Evolutionary conservation across 1,140 invertebrate genomes (phyloP).

Genomic region (Saccostrea echinata): DNA sequence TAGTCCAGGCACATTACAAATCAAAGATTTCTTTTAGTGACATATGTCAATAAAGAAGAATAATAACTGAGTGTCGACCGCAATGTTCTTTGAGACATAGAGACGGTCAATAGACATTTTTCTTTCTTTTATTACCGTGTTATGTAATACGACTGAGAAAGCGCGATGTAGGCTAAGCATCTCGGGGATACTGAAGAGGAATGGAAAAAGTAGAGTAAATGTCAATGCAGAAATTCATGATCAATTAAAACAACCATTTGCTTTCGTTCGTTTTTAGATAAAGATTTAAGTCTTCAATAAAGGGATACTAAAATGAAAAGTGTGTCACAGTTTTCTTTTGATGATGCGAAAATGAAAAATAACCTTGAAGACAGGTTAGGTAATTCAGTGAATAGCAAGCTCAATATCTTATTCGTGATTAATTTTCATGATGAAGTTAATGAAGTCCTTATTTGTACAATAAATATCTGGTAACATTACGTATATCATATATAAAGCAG

Average conservation of each 20-base stretch:
- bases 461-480: too few relatives aligned
- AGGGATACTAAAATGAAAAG: not conserved
- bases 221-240: slow-evolving; percentile 11
- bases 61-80: not conserved
- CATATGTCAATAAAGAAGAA: not conserved
- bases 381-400: too few relatives aligned
- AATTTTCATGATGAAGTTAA: too few relatives aligned
- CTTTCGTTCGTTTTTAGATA: not conserved
- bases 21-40: not conserved
- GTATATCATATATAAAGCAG: too few relatives aligned
- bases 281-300: not conserved
- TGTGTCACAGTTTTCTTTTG: not conserved
- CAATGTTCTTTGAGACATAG: not conserved
- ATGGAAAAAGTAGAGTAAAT: not conserved
- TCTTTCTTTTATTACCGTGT: not conserved
- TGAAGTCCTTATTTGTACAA: too few relatives aligned
- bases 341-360: not conserved
- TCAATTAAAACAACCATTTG: not conserved
- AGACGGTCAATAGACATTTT: not conserved
- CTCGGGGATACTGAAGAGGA: not conserved
- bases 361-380: too few relatives aligned
- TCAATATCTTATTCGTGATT: too few relatives aligned
- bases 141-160: not conserved
- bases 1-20: not conserved
- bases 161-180: not conserved